Evolutionary conservation across 2,797 vertebrate species (phyloP).

Genomic region (Sebastes baramenuke): DNA sequence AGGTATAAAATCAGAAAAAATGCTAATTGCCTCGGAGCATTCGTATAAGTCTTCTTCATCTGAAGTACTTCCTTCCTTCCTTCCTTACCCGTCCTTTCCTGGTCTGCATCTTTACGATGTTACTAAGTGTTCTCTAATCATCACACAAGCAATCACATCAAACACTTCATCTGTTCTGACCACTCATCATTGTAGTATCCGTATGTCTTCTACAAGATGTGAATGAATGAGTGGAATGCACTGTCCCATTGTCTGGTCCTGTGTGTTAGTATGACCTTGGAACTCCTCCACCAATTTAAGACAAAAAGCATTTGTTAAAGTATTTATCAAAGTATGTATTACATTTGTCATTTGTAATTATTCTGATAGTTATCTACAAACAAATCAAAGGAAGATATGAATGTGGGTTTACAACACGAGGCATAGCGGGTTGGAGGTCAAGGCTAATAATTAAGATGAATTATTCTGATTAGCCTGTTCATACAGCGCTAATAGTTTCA

Average conservation of each 20-base stretch:
- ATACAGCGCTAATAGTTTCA: neutral
- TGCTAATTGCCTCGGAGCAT: neutral
- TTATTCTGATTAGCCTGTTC: conserved; percentile 11
- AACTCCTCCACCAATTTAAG: neutral
- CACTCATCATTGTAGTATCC: conserved; percentile 17
- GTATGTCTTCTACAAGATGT: conserved; percentile 7
- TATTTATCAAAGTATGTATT: neutral
- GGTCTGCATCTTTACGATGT: conserved; percentile 25
- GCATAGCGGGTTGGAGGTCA: neutral
- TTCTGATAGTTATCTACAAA: neutral
- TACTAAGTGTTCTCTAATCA: conserved; percentile 40
- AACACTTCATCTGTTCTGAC: conserved; percentile 28
- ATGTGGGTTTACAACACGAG: neutral
- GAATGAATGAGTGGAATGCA: neutral
- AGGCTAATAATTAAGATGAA: conserved; percentile 26
- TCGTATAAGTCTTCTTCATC: neutral
- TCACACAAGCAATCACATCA: conserved; percentile 32
- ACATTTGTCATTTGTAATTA: neutral
- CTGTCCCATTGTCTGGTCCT: neutral
- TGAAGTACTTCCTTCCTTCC: conserved; percentile 7
- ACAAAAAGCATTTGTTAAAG: neutral
- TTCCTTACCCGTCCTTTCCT: conserved; percentile 12
- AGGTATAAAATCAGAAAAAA: neutral
- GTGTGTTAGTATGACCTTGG: neutral
- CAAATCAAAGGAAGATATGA: neutral